Evolutionary conservation across 2,888 invertebrate genomes (phyloP), one percentile per base, ranked within the genome.

Genomic region (Troides helena): DNA sequence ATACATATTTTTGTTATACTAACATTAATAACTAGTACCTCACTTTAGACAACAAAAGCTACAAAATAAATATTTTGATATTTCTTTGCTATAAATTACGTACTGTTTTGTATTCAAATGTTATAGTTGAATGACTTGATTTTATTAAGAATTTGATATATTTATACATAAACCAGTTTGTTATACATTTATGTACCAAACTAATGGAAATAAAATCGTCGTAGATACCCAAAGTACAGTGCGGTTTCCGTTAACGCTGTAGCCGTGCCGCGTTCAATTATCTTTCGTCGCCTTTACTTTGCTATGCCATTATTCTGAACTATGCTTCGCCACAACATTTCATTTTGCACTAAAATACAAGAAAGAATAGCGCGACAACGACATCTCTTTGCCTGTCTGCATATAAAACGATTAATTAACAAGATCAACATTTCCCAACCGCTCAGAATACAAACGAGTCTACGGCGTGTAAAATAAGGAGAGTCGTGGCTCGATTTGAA

Each of bases 391-490:
- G 80, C 78, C 78, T 77, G 84, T 85, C 84, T 85, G 88, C 87
- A 89, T 90, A 87, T 85, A 85, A 89, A 89, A 86, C 85, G 86
- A 86, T 87, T 89, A 88, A 90, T 90, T 89, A 90, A 85, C 84
- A 87, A 85, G 83, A 84, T 86, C 84, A 87, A 85, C 85, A 85
- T 86, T 85, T 81, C 81, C 77, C 79, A 77, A 85, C 84, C 81
- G 83, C 82, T 80, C 79, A 80, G 80, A 83, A 82, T 81, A 79
- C 80, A 80, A 78, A 78, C 74, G 72, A 74, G 64, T 56, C 56
- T 53, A 23, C 67, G 67, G 60, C 56, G 64, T 70, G 60, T 67
- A 70, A 70, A 70, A 67, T 30, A 70, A 70, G 63, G 64, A 67
- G 64, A 63, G 59, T 59, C 63, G 62, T 63, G 23, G 43, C 62